Base-by-base conservation (phyloP, 2,113 vertebrate genomes). In the Phalacrocorax pelagicus region DNA sequence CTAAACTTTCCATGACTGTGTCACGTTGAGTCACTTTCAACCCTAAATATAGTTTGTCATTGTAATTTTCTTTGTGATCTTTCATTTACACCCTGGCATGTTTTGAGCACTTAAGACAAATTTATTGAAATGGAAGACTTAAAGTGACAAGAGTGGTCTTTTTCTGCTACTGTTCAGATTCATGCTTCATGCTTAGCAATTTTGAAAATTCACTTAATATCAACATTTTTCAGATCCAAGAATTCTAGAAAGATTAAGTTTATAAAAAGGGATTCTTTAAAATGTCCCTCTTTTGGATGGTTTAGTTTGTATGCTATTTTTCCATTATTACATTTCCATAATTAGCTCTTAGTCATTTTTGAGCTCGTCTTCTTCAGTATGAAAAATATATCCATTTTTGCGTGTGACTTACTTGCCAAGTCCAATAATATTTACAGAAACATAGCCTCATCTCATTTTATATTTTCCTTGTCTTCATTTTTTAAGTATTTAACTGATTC, bases 31-130 rank as follows among this genome's bases (percentile, higher is more conserved):
- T 97, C 93, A 90, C 72, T 90, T 66, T 94, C 65, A 90, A n/a
- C 6, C 9, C 90, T 94, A 94, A 93, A 94, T 94, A 96, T 89
- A 96, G 88, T 52, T 79, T 94, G 59, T 36, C 61, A 86, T n/a
- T 90, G 36, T 90, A 17, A 92, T 90, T 88, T 85, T 78, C 85
- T 94, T 81, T 88, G 70, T 71, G 81, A 38, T 93, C 86, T 81
- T 88, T 92, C 66, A 51, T 85, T 77, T 75, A 86, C 18, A 88
- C n/a, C 54, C 73, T 73, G 38, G 55, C 73, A 73, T 67, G 78
- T 77, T 95, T 95, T 86, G 61, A 97, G 67, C 15, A 66, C 49
- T 84, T 84, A 69, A 54, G 86, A 92, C 59, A 91, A 91, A 7
- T 61, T 85, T 49, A 59, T 72, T 83, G 73, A 95, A 86, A 93